A percentile compares a stretch with the other conserved stretches of the same genome.
These are phyloP conservation scores for Salvelinus alpinus DNA, from an alignment of 2,113 vertebrate genomes.

Conservation along the genomic window DNA sequence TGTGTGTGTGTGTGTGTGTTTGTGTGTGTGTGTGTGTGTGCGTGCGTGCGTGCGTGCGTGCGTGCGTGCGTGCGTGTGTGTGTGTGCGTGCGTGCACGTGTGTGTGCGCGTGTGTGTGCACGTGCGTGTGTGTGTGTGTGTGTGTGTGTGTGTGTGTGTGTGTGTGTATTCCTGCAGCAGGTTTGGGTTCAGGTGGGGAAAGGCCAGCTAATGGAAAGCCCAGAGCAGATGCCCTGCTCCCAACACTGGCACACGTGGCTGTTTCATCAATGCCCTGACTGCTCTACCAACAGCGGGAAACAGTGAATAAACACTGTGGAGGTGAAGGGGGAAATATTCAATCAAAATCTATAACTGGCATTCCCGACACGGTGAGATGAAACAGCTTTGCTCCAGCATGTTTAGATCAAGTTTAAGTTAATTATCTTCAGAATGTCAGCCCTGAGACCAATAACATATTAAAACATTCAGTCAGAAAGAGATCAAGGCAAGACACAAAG, in stretches of 20 bases:
- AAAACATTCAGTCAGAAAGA: not conserved
- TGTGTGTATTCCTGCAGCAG: not conserved
- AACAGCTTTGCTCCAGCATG: not conserved
- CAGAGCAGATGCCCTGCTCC: not conserved
- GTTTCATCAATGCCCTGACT: not conserved
- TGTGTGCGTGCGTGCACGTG: not conserved
- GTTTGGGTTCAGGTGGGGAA: not conserved
- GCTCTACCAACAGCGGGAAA: not conserved
- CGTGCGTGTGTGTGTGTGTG: slow-evolving; percentile 13
- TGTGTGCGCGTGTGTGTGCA: slow-evolving; percentile 11
- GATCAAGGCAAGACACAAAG: not conserved
- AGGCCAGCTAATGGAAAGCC: slow-evolving; percentile 3
- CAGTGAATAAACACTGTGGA: not conserved
- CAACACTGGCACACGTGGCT: not conserved
- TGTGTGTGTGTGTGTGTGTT: not conserved
- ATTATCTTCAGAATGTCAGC: not conserved
- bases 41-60: not conserved
- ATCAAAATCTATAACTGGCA: not conserved
- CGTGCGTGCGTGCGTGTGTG: slow-evolving; percentile 11
- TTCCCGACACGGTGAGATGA: not conserved
- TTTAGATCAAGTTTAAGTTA: too few species aligned
- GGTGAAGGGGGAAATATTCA: not conserved
- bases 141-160: not conserved
- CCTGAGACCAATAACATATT: too few species aligned
- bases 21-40: slow-evolving; percentile 16